Evolutionary conservation across 1,140 invertebrate genomes (phyloP).

Genomic region (Zaprionus davidi): DNA sequence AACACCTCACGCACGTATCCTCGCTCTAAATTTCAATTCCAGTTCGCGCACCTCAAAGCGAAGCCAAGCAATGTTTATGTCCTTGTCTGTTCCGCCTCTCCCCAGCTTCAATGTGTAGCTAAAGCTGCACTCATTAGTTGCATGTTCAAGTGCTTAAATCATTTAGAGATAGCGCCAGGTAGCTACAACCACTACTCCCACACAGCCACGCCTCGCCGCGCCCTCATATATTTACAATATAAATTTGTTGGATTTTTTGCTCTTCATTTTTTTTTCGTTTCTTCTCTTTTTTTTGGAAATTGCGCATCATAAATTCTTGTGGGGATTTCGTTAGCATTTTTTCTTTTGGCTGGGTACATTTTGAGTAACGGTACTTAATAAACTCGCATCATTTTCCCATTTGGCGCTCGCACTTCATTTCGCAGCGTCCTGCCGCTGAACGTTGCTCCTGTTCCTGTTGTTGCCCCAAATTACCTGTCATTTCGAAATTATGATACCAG

Average conservation of each 20-base stretch:
- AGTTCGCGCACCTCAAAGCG: conserved; percentile 35
- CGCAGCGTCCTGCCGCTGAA: conserved; percentile 16
- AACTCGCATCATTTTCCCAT: conserved; percentile 81
- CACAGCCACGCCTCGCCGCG: neutral
- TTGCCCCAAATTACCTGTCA: conserved; percentile 78
- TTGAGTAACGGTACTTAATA: conserved; percentile 82
- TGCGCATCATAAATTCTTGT: conserved; percentile 74
- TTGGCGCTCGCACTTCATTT: conserved; percentile 74
- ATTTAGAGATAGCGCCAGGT: conserved; percentile 40
- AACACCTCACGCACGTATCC: conserved; percentile 46
- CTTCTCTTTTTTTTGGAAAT: conserved; percentile 47
- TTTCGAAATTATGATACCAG: conserved; percentile 80
- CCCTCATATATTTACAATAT: conserved; percentile 63
- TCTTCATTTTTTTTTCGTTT: conserved; percentile 24
- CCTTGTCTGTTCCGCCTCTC: neutral
- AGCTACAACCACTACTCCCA: conserved; percentile 24
- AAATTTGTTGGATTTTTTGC: conserved; percentile 49
- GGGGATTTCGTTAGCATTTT: conserved; percentile 61
- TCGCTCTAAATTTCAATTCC: conserved; percentile 73
- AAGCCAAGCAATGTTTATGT: conserved; percentile 31
- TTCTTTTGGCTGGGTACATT: conserved; percentile 34
- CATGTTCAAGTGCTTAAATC: conserved; percentile 77
- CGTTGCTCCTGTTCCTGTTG: conserved; percentile 51
- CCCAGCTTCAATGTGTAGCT: neutral
- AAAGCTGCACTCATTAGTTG: conserved; percentile 69